Percentiles rank a stretch among this genome's conserved stretches.
Conservation (phyloP, 2,797 vertebrate genomes). For the Crenichthys baileyi region DNA sequence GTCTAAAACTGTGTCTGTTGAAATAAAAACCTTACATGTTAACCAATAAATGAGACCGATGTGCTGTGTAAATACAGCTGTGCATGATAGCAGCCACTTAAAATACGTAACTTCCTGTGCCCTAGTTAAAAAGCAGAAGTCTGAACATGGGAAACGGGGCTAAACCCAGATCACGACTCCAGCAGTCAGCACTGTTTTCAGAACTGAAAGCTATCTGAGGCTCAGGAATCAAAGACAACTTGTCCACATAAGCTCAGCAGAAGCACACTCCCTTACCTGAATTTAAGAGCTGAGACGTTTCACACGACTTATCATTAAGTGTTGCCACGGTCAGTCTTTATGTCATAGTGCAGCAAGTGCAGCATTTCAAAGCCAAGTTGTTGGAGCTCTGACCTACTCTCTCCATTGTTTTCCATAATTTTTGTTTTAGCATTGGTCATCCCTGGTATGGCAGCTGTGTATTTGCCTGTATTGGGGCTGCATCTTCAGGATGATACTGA, state of each 20-base stretch:
- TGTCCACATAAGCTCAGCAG: constrained; percentile 64
- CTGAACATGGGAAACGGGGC: constrained; percentile 74
- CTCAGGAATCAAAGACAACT: constrained; percentile 69
- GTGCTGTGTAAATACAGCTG: constrained; percentile 30
- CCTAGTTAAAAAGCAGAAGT: constrained; percentile 64
- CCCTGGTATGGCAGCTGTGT: constrained; percentile 63
- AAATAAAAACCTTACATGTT: constrained; percentile 12
- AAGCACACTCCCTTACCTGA: constrained; percentile 32
- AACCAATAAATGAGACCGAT: constrained; percentile 3
- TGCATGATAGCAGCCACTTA: constrained; percentile 37
- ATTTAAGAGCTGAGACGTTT: constrained; percentile 60
- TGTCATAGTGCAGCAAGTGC: constrained; percentile 46
- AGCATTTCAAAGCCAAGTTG: constrained; percentile 58
- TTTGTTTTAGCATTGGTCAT: constrained; percentile 53
- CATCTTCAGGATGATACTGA: constrained; percentile 64
- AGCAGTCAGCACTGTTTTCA: constrained; percentile 75
- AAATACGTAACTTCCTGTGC: constrained; percentile 47
- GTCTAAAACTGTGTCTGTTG: constrained; percentile 5
- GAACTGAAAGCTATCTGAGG: constrained; percentile 65
- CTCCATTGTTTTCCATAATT: constrained; percentile 32
- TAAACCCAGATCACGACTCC: constrained; percentile 79
- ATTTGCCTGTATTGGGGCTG: constrained; percentile 57
- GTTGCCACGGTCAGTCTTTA: constrained; percentile 48
- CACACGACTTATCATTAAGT: constrained; percentile 64
- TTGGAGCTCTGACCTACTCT: constrained; percentile 45